A percentile compares a stretch with the other conserved stretches of the same genome.
Conservation (phyloP, 2,888 invertebrate genomes). For the Schrankia costaestrigalis region DNA sequence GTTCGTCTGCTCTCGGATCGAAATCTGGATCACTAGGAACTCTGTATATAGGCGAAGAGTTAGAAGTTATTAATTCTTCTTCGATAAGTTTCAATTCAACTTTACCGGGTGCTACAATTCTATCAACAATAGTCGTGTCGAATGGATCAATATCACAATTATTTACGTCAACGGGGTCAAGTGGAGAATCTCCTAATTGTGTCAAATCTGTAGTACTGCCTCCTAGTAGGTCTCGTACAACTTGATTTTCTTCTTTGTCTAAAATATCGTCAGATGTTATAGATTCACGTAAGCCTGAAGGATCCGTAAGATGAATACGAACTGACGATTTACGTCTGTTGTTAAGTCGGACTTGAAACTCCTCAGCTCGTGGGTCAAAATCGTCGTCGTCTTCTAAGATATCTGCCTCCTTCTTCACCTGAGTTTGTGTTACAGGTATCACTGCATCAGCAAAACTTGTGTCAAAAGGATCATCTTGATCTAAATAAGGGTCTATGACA, state of each 20-base stretch:
- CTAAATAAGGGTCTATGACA: conserved; percentile 70
- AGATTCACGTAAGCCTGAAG: conserved; percentile 81
- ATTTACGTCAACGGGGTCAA: conserved; percentile 82
- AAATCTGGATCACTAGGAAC: conserved; percentile 89
- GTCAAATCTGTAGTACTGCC: conserved; percentile 89
- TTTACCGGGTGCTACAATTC: conserved; percentile 86
- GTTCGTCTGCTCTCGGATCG: conserved; percentile 87
- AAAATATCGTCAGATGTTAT: conserved; percentile 76
- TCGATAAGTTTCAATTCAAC: conserved; percentile 89
- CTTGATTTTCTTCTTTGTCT: conserved; percentile 60
- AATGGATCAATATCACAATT: conserved; percentile 88
- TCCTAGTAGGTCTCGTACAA: conserved; percentile 85
- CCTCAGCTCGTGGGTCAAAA: conserved; percentile 84
- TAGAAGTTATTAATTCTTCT: conserved; percentile 84
- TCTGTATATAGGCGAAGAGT: conserved; percentile 52
- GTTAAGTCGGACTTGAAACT: conserved; percentile 63
- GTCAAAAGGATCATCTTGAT: conserved; percentile 90
- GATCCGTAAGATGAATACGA: conserved; percentile 83
- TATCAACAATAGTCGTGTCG: conserved; percentile 89
- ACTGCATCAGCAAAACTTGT: conserved; percentile 91
- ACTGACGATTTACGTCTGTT: conserved; percentile 75
- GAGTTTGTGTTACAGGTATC: conserved; percentile 72
- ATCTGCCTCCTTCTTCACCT: conserved; percentile 61
- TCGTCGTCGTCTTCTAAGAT: conserved; percentile 76
- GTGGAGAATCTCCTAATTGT: conserved; percentile 84